A percentile compares a stretch with the other conserved stretches of the same genome.
Conservation (phyloP, 2,888 invertebrate species). For the Plutella xylostella region DNA sequence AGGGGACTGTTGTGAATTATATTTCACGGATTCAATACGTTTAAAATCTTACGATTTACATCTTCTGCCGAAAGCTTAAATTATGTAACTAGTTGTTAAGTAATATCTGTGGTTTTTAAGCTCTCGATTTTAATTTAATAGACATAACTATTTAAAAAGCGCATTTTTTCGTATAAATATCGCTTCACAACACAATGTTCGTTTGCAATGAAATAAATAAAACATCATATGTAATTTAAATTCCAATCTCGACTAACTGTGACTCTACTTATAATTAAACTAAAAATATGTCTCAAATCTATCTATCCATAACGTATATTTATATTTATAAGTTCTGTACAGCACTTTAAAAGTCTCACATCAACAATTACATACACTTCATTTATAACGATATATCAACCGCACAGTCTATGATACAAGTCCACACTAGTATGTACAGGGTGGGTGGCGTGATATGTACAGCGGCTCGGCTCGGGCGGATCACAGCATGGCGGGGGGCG, state of each 20-base stretch:
- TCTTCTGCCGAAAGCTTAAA: too few relatives aligned
- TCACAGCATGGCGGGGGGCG: slow-evolving; percentile 50
- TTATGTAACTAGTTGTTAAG: too few relatives aligned
- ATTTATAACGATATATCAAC: slow-evolving; percentile 26
- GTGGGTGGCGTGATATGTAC: slow-evolving; percentile 15
- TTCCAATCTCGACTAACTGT: slow-evolving; percentile 30
- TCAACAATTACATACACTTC: slow-evolving; percentile 38
- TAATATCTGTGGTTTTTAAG: too few relatives aligned
- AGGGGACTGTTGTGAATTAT: too few relatives aligned
- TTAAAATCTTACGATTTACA: too few relatives aligned
- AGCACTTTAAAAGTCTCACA: slow-evolving; percentile 59
- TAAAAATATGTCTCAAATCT: slow-evolving; percentile 33
- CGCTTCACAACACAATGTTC: too few relatives aligned
- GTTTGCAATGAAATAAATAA: slow-evolving; percentile 5
- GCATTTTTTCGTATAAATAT: too few relatives aligned
- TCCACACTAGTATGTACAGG: slow-evolving; percentile 56
- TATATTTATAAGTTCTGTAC: slow-evolving; percentile 56
- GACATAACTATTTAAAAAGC: too few relatives aligned
- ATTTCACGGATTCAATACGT: too few relatives aligned
- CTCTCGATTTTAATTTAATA: too few relatives aligned
- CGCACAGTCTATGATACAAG: slow-evolving; percentile 40
- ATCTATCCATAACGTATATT: slow-evolving; percentile 46
- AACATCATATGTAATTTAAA: slow-evolving; percentile 1
- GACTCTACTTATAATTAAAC: slow-evolving; percentile 56
- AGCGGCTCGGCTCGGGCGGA: slow-evolving; percentile 22